These are phyloP conservation scores for Ceyx margarethae DNA, from an alignment of 2,113 vertebrate species.

Conservation along the genomic window DNA sequence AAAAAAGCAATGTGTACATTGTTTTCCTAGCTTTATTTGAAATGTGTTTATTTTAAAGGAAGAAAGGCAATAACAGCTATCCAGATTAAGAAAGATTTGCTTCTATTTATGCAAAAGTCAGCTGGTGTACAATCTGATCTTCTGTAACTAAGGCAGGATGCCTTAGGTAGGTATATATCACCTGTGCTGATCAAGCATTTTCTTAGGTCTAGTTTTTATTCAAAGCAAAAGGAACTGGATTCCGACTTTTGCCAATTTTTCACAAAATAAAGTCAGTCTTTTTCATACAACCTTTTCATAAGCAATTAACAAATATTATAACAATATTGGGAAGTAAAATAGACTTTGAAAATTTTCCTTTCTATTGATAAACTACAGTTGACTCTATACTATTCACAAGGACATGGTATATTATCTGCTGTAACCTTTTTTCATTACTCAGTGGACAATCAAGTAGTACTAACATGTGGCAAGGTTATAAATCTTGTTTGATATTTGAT, in stretches of 20 bases:
- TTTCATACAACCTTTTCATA: background rate
- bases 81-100: background rate
- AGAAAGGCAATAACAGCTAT: background rate
- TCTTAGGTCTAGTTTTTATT: background rate
- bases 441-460: fast-evolving
- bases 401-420: fast-evolving
- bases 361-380: background rate
- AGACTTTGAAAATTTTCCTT: background rate
- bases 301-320: background rate
- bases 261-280: background rate
- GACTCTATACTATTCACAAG: background rate
- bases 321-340: background rate
- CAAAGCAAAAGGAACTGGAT: background rate
- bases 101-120: background rate
- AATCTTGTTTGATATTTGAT: background rate
- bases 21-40: background rate
- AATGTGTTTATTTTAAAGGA: background rate
- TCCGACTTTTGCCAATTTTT: background rate
- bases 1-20: background rate
- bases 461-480: background rate
- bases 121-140: background rate
- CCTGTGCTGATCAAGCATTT: background rate
- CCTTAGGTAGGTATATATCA: background rate
- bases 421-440: background rate
- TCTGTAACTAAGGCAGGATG: background rate